Conservation (phyloP, 2,888 invertebrate genomes). For the Belgica antarctica region DNA sequence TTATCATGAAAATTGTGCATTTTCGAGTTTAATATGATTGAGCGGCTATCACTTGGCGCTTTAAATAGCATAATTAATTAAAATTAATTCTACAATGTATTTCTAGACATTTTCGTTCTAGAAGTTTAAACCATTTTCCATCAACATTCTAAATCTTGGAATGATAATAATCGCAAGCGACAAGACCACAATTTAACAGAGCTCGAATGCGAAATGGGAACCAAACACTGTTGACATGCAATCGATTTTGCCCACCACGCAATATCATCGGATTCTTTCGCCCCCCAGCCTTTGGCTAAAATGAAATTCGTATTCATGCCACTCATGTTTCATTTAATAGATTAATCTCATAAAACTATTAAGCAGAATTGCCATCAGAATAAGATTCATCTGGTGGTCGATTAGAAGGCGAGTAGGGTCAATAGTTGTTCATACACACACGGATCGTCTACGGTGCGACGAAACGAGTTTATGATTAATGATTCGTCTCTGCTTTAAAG, state of each 20-base stretch:
- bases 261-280: background rate
- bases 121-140: too few relatives aligned
- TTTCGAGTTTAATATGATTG: too few relatives aligned
- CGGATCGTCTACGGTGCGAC: background rate
- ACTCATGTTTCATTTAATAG: slow-evolving; percentile 1
- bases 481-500: too few relatives aligned
- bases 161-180: too few relatives aligned
- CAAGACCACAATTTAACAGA: background rate
- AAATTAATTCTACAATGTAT: too few relatives aligned
- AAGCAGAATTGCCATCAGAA: slow-evolving; percentile 5
- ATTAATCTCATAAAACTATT: slow-evolving; percentile 2
- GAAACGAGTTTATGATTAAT: slow-evolving; percentile 17
- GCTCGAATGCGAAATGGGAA: background rate
- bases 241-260: background rate
- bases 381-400: slow-evolving; percentile 26
- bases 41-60: too few relatives aligned
- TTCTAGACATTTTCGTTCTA: too few relatives aligned
- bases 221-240: background rate
- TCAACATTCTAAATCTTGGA: too few relatives aligned
- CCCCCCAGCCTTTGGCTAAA: background rate
- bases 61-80: too few relatives aligned
- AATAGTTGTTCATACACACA: background rate
- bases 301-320: background rate
- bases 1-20: too few relatives aligned
- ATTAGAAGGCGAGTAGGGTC: slow-evolving; percentile 14